Percentiles rank a stretch among this genome's conserved stretches.
These are phyloP conservation scores for Ectropis crepuscularia DNA, from an alignment of 2,888 invertebrate genomes.

Conservation along the genomic window DNA sequence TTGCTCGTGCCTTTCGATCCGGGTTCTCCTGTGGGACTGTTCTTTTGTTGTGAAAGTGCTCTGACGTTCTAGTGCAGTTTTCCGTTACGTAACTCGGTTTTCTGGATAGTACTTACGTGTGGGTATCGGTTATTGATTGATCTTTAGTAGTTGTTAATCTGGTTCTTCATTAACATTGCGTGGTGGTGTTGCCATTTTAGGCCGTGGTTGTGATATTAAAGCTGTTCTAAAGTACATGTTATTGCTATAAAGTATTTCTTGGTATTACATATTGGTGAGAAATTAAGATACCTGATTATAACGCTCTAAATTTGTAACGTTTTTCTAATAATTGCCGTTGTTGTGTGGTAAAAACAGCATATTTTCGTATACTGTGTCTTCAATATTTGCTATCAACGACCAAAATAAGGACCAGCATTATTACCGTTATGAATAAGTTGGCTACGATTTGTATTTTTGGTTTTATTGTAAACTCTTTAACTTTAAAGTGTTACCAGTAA, in stretches of 20 bases:
- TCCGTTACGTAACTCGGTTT: slow-evolving; percentile 47
- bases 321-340: no score
- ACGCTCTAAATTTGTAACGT: no score
- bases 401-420: no score
- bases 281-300: neutral
- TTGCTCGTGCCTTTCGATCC: slow-evolving; percentile 37
- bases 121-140: slow-evolving; percentile 31
- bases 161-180: slow-evolving; percentile 1
- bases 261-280: slow-evolving; percentile 9
- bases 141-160: slow-evolving; percentile 1
- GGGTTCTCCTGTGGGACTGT: slow-evolving; percentile 56
- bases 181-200: neutral
- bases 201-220: neutral
- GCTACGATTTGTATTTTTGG: no score
- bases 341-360: no score
- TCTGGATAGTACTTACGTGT: slow-evolving; percentile 7
- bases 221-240: neutral
- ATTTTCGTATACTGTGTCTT: no score
- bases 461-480: no score
- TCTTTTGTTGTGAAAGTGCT: slow-evolving; percentile 66
- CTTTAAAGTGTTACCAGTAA: no score
- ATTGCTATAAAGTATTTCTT: neutral
- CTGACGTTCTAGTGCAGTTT: slow-evolving; percentile 49
- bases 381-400: no score
- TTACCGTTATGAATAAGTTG: no score